Evolutionary conservation across 2,888 invertebrate species (phyloP).

Genomic region (Acanthosoma haemorrhoidale): DNA sequence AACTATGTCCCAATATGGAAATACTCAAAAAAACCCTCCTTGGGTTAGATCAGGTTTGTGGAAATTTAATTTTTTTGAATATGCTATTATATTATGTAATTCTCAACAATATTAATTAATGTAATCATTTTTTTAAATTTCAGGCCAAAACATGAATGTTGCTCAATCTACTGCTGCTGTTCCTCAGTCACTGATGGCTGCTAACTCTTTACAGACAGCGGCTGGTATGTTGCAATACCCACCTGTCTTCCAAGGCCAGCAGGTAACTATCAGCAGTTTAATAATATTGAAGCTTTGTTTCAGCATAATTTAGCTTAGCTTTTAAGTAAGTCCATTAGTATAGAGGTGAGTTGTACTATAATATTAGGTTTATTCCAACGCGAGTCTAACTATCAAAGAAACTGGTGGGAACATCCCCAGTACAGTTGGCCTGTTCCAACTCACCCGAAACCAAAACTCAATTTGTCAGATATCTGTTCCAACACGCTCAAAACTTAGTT

Average conservation of each 20-base stretch:
- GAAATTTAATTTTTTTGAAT: neutral
- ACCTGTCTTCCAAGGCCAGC: conserved; percentile 39
- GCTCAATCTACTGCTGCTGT: conserved; percentile 41
- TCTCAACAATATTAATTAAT: neutral
- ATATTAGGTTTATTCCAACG: no score
- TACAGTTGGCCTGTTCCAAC: no score
- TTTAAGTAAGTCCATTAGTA: no score
- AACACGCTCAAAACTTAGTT: no score
- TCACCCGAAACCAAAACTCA: no score
- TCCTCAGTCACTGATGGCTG: conserved; percentile 42
- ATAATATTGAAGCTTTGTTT: no score
- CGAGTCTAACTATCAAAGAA: no score
- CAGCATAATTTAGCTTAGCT: no score
- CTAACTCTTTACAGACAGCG: conserved; percentile 29
- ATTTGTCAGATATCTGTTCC: no score
- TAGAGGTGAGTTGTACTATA: no score
- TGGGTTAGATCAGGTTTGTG: conserved; percentile 58
- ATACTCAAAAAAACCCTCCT: conserved; percentile 64
- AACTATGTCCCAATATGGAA: conserved; percentile 41
- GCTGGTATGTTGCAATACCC: conserved; percentile 38
- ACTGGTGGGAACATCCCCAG: no score
- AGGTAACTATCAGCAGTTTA: conserved; percentile 35
- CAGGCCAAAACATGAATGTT: conserved; percentile 32
- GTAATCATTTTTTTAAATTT: conserved; percentile 5
- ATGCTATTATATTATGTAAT: neutral